These are phyloP conservation scores for Heliothis subflexa DNA, from an alignment of 1,140 invertebrate genomes.

Conservation along the genomic window DNA sequence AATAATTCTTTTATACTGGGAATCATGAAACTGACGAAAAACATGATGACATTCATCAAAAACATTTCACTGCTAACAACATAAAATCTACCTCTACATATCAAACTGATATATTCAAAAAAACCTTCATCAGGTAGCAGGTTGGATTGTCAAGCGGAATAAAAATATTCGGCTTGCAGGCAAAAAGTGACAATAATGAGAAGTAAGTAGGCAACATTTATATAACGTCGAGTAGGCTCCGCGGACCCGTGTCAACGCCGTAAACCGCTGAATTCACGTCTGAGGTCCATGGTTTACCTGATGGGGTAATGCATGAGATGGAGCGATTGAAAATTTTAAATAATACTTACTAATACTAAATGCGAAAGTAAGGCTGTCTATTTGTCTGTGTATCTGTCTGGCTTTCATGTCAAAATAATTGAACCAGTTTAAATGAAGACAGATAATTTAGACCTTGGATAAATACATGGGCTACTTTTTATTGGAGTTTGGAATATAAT, in stretches of 20 bases:
- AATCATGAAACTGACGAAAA: too few relatives aligned
- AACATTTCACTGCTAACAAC: neutral
- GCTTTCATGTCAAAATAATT: too few relatives aligned
- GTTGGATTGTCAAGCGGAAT: constrained; percentile 26
- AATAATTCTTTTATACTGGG: too few relatives aligned
- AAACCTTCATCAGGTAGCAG: neutral
- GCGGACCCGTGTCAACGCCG: constrained; percentile 44
- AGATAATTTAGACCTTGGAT: too few relatives aligned
- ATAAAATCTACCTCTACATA: neutral
- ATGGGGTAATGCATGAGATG: neutral
- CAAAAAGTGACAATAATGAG: constrained; percentile 48
- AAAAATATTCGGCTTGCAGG: constrained; percentile 38
- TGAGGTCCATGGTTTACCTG: constrained; percentile 21
- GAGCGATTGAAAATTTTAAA: neutral
- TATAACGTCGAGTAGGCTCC: constrained; percentile 46
- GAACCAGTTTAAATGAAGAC: too few relatives aligned
- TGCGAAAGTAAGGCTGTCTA: neutral
- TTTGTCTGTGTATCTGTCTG: too few relatives aligned
- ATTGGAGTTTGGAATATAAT: too few relatives aligned
- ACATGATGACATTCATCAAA: neutral
- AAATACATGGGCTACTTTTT: too few relatives aligned
- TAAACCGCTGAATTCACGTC: constrained; percentile 44
- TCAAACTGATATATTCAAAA: constrained; percentile 4
- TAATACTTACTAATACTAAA: neutral
- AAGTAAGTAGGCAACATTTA: constrained; percentile 41